Evolutionary conservation across 2,113 vertebrate species (phyloP), one percentile per base, ranked within the genome.

Genomic region (Ciconia stormi): DNA sequence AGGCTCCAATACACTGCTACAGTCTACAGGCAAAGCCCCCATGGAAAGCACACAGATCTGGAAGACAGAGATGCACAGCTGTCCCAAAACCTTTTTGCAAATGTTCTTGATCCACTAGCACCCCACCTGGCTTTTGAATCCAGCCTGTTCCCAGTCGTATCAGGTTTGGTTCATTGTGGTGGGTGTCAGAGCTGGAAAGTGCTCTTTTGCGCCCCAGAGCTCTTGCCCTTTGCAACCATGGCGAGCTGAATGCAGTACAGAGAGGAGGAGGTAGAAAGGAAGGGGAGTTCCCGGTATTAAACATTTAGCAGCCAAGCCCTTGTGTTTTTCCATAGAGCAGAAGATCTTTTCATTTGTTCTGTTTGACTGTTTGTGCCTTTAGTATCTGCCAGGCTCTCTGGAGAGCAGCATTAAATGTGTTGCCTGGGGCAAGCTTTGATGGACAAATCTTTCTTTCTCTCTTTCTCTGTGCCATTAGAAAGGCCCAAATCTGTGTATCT

Each of bases 321-420:
- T 49, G 59, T 91, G 86, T 56, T 96, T 71, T 91, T 89, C 61
- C 81, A 52, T 3, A 67, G 46, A 91, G 79, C 71, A 82, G 80
- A 83, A 74, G 78, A 79, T 91, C 56, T 95, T 95, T 84, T 80
- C 27, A 23, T 95, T 89, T 94, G 80, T 89, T 96, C 86, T 89
- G 40, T 95, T 27, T 56, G 87, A 52, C 40, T 87, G 62, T 97
- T 96, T 77, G 66, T 79, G 90, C 58, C 90, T 97, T 67, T 50
- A 30, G 78, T 67, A 61, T 85, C 66, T 90, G 82, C 66, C 78
- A 82, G 82, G 81, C 67, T 83, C 78, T 94, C 85, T 36, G 59
- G 71, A 90, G 83, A 91, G 61, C 73, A 76, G 77, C 91, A 63
- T 73, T n/a, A 46, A 94, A 76, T 79, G 46, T 69, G 69, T 74